Conservation (phyloP, 1,140 invertebrate genomes). For the Oedothorax gibbosus region DNA sequence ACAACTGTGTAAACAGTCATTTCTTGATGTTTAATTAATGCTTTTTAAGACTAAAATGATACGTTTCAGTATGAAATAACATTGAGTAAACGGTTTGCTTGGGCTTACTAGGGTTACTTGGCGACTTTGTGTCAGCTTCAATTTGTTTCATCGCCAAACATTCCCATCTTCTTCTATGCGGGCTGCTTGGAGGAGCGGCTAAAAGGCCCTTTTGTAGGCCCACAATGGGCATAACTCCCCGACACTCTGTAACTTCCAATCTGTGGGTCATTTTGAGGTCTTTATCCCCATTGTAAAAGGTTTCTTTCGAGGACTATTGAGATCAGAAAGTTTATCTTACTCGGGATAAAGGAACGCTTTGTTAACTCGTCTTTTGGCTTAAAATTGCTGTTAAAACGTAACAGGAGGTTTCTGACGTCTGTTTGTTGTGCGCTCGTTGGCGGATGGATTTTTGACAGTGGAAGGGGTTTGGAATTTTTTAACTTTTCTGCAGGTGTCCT, state of each 20-base stretch:
- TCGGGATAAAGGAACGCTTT: conserved; percentile 19
- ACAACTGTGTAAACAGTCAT: too few species aligned
- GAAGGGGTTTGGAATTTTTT: too few species aligned
- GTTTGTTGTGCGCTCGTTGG: too few species aligned
- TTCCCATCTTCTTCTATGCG: not conserved
- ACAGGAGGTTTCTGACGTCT: not conserved
- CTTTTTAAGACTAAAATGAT: too few species aligned
- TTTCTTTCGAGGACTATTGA: not conserved
- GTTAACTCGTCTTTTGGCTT: conserved; percentile 26
- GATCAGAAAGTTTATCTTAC: conserved; percentile 5
- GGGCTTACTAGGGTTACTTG: too few species aligned
- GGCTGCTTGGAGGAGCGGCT: conserved; percentile 36
- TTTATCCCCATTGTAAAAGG: not conserved
- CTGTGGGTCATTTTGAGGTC: conserved; percentile 13
- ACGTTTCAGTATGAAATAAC: too few species aligned
- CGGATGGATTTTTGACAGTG: too few species aligned
- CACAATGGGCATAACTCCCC: conserved; percentile 5
- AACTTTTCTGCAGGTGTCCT: too few species aligned
- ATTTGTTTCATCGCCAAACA: too few species aligned
- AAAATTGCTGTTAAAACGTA: conserved; percentile 21
- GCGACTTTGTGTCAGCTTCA: too few species aligned
- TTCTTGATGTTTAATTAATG: too few species aligned
- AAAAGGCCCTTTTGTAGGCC: conserved; percentile 6
- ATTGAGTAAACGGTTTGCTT: too few species aligned
- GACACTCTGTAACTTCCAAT: conserved; percentile 22